Evolutionary conservation across 2,888 invertebrate genomes (phyloP), one percentile per base, ranked within the genome.

Genomic region (Glyphotaelius pellucidus): DNA sequence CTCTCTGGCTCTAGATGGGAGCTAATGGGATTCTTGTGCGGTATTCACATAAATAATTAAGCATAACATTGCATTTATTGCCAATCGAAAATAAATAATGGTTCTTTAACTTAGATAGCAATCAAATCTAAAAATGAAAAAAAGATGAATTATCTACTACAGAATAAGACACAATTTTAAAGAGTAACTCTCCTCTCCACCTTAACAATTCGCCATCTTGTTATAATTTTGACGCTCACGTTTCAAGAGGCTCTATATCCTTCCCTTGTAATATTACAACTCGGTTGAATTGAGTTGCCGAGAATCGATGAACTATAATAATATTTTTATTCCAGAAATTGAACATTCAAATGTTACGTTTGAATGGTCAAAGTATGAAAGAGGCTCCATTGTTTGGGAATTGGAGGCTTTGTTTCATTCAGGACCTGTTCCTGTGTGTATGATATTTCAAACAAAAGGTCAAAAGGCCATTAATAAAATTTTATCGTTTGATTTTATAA

Each of bases 401-500:
- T 25, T n/a, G 67, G 25, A 67, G 67, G 67, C 67, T 67, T 67
- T 67, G 67, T 67, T n/a, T 67, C 67, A 67, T 67, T 25, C 67
- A n/a, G 67, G 67, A 67, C 67, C 67, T 67, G 67, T 67, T 67
- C 7, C 25, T 67, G 67, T 67, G 67, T 67, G 67, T 67, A 67
- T 67, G 67, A 67, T 67, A n/a, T 67, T 67, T 67, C 67, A 67
- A 67, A 67, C 67, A 67, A 67, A 67, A 67, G 67, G 67, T 67
- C 67, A 67, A 67, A 67, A 25, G 67, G 67, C 67, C 67, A n/a
- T 67, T 67, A 67, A 67, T 67, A 67, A 67, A 67, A 67, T 67
- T 67, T 67, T 67, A 67, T 67, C 67, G 67, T 67, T 67, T 67
- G 67, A 67, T 67, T 67, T 67, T 67, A 67, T 67, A 67, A 67